Evolutionary conservation across 2,888 invertebrate genomes (phyloP), one percentile per base, ranked within the genome.

Genomic region (Phaedon cochleariae): DNA sequence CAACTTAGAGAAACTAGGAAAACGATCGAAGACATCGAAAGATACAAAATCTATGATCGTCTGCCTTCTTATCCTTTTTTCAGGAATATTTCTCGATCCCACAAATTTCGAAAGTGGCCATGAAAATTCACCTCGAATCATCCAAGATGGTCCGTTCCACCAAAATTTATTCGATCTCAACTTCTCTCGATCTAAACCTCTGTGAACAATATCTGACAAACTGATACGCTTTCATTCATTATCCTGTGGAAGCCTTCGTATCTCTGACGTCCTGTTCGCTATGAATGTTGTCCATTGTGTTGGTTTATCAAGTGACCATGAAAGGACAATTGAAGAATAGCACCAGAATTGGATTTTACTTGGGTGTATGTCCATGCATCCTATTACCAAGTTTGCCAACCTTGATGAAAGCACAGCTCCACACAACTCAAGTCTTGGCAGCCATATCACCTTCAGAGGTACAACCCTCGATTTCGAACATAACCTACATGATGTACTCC

Each of bases 91-190:
- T 5, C 20, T 9, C 20, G 58, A 1, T 45, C 21, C 12, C 17
- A 46, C 12, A 26, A n/a, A 12, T 12, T 15, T 29, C 15, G 18
- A n/a, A 17, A 12, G 12, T 21, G 49, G 34, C 53, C 52, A 61
- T 7, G 9, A 20, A 15, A 18, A n/a, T 18, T 51, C n/a, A 6
- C 54, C 48, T 9, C 26, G 6, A 1, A 0, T 10, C 9, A 65
- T 31, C 45, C 41, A 65, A 1, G 34, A 9, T 2, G 57, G 61
- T 12, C 54, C 65, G 6, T 51, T 10, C 57, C 61, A 65, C 64
- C 64, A 64, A 5, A 64, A 48, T 17, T 46, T 41, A 10, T 10
- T 17, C 6, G 45, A 31, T 1, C 7, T 10, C 45, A 64, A 54
- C 15, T 49, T 15, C 4, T 49, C 20, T 18, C 21, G 18, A 18